Evolutionary conservation across 2,797 vertebrate genomes (phyloP).

Genomic region (Ptychobarbus kaznakovi): DNA sequence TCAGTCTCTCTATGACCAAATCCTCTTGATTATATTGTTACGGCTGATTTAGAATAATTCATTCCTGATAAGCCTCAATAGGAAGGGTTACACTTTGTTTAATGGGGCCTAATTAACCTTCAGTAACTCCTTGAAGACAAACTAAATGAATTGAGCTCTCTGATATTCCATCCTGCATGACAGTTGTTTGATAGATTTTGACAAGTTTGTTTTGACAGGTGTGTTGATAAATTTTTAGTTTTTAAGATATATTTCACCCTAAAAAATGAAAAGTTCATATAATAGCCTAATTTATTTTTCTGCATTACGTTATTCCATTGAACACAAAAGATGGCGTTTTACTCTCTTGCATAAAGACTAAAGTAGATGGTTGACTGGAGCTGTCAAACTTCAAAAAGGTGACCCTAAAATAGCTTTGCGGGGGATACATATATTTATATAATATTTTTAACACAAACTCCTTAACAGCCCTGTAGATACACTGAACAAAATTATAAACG

Average conservation of each 20-base stretch:
- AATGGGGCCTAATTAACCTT: constrained; percentile 58
- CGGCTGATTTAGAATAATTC: constrained; percentile 56
- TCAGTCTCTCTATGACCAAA: constrained; percentile 49
- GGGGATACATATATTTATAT: neutral
- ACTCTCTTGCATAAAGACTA: neutral
- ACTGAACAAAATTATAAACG: no score
- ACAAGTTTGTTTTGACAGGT: neutral
- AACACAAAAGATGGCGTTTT: neutral
- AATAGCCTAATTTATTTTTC: neutral
- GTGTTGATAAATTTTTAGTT: neutral
- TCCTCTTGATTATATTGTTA: constrained; percentile 56
- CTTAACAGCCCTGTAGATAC: no score
- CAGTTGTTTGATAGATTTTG: constrained; percentile 5
- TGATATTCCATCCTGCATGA: neutral
- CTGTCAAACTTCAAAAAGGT: neutral
- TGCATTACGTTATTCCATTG: neutral
- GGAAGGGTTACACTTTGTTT: constrained; percentile 52
- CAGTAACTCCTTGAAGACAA: constrained; percentile 49
- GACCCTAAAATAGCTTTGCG: neutral
- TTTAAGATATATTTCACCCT: neutral
- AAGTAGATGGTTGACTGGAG: neutral
- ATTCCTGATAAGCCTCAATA: constrained; percentile 51
- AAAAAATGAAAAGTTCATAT: neutral
- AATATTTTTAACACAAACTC: no score
- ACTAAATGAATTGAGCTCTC: neutral